Evolutionary conservation across 2,113 vertebrate genomes (phyloP), one percentile per base, ranked within the genome.

Genomic region (Tychaedon coryphoeus): DNA sequence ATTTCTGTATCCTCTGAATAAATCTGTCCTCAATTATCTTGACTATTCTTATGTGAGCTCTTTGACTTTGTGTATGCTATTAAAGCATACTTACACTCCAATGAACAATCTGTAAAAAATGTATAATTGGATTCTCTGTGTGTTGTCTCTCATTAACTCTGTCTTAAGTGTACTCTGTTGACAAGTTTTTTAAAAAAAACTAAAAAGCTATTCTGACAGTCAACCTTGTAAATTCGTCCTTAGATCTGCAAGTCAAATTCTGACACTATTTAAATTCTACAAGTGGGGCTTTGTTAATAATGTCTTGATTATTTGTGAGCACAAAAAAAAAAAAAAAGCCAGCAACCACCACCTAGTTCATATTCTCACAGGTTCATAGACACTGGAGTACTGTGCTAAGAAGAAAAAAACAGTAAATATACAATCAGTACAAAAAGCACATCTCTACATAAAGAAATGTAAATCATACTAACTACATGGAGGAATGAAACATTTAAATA

Each of bases 241-340:
- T 73, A 95, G 82, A 93, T 96, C 86, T 97, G 82, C 88, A 94
- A 93, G 91, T 93, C 76, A 88, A 96, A 94, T 92, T 92, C 56
- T 91, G 83, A 81, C 40, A 78, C 61, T 86, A 93, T 92, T 92
- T 92, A 95, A 92, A 94, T 93, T 92, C 69, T 87, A 53, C 43
- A 84, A 74, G 53, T 81, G 47, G 28, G 78, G 48, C 12, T 91
- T 95, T 91, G 80, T 91, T 95, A 93, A 88, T 77, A 91, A 76
- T 67, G 60, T 73, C 64, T 94, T 92, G 64, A 93, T 94, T 94
- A 78, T 88, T 64, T 88, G 31, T 93, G 47, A 86, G 48, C 6
- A 73, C 1, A 10, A 24, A 16, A 62, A 53, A 54, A 57, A 34
- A 40, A 33, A 47, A 43, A 20, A 28, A 50, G 19, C 33, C 18